Conservation (phyloP, 2,113 vertebrate genomes). For the Mustelus asterias region DNA sequence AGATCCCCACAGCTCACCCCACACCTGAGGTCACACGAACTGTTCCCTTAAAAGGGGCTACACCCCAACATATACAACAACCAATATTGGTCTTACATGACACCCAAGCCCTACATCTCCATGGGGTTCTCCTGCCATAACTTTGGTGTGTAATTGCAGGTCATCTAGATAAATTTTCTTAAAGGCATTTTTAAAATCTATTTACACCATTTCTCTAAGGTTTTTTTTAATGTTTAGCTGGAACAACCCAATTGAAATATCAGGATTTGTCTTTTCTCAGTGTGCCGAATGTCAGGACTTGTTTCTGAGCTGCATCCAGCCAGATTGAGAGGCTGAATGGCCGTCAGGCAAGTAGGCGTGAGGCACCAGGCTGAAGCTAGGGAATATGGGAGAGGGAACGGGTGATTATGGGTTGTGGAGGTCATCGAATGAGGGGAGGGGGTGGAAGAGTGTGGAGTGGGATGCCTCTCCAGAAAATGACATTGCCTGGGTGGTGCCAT, state of each 20-base stretch:
- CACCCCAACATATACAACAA: no score
- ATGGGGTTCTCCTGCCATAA: no score
- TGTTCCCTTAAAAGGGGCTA: no score
- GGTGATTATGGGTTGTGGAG: background rate
- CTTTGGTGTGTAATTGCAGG: no score
- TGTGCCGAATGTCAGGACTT: background rate
- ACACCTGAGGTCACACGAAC: no score
- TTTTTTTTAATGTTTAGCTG: no score
- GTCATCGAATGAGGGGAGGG: background rate
- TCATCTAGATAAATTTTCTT: no score
- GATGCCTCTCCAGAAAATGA: background rate
- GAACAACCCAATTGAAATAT: background rate
- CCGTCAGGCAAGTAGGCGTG: background rate
- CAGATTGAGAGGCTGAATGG: no score
- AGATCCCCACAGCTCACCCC: no score
- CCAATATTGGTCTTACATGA: background rate
- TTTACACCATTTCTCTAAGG: no score
- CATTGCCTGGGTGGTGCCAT: background rate
- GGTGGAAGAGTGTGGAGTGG: background rate
- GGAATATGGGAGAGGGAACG: background rate
- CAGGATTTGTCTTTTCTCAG: background rate
- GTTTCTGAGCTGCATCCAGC: background rate
- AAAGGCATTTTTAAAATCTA: no score
- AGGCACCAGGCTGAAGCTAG: no score
- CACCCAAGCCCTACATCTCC: background rate